Base-by-base conservation (phyloP, 2,113 vertebrate species). In the Ctenomys sociabilis region DNA sequence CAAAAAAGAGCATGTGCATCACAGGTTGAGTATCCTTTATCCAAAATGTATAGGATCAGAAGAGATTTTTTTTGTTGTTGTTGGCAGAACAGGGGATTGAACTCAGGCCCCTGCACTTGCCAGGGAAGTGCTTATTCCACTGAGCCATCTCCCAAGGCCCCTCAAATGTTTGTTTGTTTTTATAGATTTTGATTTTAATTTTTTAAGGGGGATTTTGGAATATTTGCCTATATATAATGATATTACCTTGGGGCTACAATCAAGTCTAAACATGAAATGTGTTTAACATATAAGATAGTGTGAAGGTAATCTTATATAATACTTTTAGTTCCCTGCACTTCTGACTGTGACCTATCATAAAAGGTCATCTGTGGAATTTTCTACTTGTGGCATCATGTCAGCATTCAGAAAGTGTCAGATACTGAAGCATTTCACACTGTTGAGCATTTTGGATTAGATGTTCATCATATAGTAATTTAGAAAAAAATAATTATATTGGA, bases 401-500 rank as follows among this genome's bases (percentile, higher is more conserved):
- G 32, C 32, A 85, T 35, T 80, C 49, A 70, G 28, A 24, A 85
- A 63, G 35, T 66, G 85, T 86, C 54, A 37, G 37, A 70, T 81
- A 59, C 26, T 59, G 37, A 37, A 93, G n/a, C 32, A 80, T 87
- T 87, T 93, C 45, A 68, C 10, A 64, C 54, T 77, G 75, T 86
- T 59, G 70, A 88, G 63, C 52, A 81, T 49, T 68, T 81, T 82
- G 77, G 77, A 83, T 94, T 61, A 52, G 37, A 89, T 61, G 19
- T 45, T 52, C 66, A 89, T 75, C 13, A 19, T 73, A 35, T 21
- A 86, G 1, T 82, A 95, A 87, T 59, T 75, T 90, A 72, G 63
- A 89, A 97, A 94, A 83, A 45, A 88, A 94, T 92, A 49, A 72
- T 88, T 91, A 87, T 32, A 97, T 28, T 95, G 13, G 22, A 96